These are phyloP conservation scores for Mesocentrotus franciscanus DNA, from an alignment of 53 echinoderm and acorn worm species.

Conservation along the genomic window DNA sequence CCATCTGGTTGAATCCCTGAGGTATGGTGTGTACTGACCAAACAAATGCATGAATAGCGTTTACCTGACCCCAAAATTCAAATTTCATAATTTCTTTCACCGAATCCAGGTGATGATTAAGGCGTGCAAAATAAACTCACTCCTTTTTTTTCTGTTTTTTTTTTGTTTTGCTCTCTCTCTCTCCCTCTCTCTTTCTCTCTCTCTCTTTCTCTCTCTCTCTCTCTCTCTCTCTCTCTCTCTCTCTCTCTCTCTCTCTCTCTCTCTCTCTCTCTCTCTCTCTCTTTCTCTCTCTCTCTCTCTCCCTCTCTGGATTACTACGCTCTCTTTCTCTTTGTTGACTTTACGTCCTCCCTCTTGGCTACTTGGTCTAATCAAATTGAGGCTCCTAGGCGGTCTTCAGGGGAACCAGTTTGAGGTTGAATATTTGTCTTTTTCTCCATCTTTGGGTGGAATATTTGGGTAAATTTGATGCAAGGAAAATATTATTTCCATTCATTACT, in stretches of 20 bases:
- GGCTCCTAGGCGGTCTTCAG: conserved; percentile 21
- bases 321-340: conserved; percentile 45
- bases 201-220: neutral
- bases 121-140: neutral
- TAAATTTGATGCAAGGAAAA: conserved; percentile 43
- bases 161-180: neutral
- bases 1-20: conserved; percentile 26
- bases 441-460: conserved; percentile 1
- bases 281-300: too few relatives aligned
- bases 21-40: conserved; percentile 27
- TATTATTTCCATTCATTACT: conserved; percentile 40
- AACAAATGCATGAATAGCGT: conserved; percentile 44
- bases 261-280: too few relatives aligned
- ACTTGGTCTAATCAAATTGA: conserved; percentile 39
- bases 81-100: conserved; percentile 55
- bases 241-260: neutral
- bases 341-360: conserved; percentile 34
- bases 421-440: conserved; percentile 37
- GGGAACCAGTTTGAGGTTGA: conserved; percentile 3
- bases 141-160: neutral
- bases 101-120: conserved; percentile 34
- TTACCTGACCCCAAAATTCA: conserved; percentile 63
- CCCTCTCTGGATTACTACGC: too few relatives aligned
- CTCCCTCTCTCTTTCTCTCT: too few relatives aligned
- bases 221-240: neutral